Base-by-base conservation (phyloP, 2,113 vertebrate species). In the Tyto alba region DNA sequence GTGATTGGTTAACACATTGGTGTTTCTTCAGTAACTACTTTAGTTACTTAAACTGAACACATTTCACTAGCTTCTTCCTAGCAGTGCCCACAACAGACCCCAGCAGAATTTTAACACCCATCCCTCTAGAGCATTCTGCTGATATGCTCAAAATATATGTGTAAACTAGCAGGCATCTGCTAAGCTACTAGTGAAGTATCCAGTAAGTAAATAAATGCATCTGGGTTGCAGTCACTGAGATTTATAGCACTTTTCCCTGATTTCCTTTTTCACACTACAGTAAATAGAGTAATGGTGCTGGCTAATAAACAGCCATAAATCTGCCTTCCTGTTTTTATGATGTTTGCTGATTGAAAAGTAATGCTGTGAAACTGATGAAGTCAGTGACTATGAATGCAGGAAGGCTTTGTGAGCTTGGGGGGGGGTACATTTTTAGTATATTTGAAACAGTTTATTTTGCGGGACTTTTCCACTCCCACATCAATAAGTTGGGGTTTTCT, bases 131-230 rank as follows among this genome's bases (percentile, higher is more conserved):
- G 90, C 93, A 88, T 88, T 93, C 90, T 96, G 94, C 85, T 92
- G 80, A 93, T 87, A 89, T 36, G 89, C 92, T 93, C 89, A 95
- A 96, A 97, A 96, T 95, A 96, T 77, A 92, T 32, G 90, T 95
- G 95, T 62, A 96, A 96, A 89, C 84, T 89, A 89, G 90, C 86
- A 96, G 86, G 77, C 94, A 95, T 96, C 94, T 96, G 96, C 90
- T 96, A 59, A 95, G 84, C 95, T 95, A 92, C 86, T 81, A 92
- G 84, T 36, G 69, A 96, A 94, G 83, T 90, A 96, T 92, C 96
- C 96, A 96, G 92, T 79, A 96, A 96, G 94, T 97, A 97, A 96
- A 97, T 95, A 96, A 97, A 96, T 95, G 92, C 94, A 97, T 95
- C 96, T 97, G 95, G 92, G 96, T 94, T 96, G 94, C 95, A 97